Conservation (phyloP, 1,140 invertebrate genomes). For the Yoshiicerus persimilis region DNA sequence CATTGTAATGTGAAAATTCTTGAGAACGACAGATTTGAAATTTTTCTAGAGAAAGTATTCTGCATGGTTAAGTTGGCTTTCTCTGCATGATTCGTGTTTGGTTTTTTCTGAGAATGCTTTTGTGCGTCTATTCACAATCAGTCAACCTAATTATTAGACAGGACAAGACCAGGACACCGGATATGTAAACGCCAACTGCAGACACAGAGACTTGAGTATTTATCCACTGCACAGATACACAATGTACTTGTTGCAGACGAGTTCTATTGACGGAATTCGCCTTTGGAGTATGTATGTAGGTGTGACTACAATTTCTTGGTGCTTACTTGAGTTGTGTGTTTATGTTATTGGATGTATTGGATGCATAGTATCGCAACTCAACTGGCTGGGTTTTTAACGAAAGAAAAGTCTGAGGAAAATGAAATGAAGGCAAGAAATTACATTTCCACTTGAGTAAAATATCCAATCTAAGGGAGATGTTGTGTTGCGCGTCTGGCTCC, state of each 20-base stretch:
- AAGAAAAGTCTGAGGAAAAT: not conserved
- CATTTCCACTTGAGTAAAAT: slow-evolving; percentile 49
- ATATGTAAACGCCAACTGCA: slow-evolving; percentile 47
- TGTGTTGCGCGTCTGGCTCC: slow-evolving; percentile 33
- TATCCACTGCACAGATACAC: not conserved
- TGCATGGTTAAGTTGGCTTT: too few species aligned
- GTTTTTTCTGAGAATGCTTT: not conserved
- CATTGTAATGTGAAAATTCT: not conserved
- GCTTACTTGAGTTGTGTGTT: not conserved
- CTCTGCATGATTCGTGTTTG: not conserved
- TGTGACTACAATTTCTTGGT: not conserved
- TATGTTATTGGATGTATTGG: not conserved
- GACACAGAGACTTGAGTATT: not conserved
- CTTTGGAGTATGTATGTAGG: too few species aligned
- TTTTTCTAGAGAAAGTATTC: not conserved
- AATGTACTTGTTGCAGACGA: not conserved
- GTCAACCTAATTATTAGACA: slow-evolving; percentile 32
- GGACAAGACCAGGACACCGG: slow-evolving; percentile 4
- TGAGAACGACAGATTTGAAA: not conserved
- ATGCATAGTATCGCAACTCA: not conserved
- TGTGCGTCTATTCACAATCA: not conserved
- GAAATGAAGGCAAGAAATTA: slow-evolving; percentile 46
- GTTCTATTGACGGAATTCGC: too few species aligned
- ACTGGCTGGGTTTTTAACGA: not conserved
- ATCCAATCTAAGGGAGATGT: slow-evolving; percentile 44